Evolutionary conservation across 2,113 vertebrate genomes (phyloP).

Genomic region (Neolamprologus variostigma): DNA sequence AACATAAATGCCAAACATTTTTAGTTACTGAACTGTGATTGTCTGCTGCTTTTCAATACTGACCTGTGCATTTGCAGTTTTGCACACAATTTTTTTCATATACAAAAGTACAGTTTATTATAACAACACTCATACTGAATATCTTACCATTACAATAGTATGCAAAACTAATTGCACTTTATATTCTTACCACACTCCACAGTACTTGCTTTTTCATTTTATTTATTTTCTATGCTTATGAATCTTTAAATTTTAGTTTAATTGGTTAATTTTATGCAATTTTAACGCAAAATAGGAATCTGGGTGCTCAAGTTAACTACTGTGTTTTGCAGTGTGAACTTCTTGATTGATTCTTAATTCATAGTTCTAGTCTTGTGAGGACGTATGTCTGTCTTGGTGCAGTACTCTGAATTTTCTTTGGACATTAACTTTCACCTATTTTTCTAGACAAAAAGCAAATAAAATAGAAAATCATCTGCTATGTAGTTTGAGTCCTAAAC

Average conservation of each 20-base stretch:
- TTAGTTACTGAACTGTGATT: fast-evolving
- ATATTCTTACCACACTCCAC: not conserved
- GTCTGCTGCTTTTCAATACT: fast-evolving
- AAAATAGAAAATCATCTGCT: fast-evolving
- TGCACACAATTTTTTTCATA: not conserved
- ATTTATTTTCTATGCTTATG: not conserved
- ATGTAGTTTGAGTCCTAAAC: not conserved
- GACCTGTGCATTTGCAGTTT: not conserved
- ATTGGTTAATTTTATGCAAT: fast-evolving
- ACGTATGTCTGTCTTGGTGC: not conserved
- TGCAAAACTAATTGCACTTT: not conserved
- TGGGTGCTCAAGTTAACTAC: not conserved
- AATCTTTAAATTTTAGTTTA: not conserved
- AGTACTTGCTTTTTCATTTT: not conserved
- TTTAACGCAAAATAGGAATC: not conserved
- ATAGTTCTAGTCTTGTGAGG: not conserved
- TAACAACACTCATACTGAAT: not conserved
- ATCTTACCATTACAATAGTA: not conserved
- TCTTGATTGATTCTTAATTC: not conserved
- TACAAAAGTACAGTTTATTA: not conserved
- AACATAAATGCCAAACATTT: not conserved
- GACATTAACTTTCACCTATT: not conserved
- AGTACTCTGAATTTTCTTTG: not conserved
- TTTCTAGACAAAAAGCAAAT: not conserved
- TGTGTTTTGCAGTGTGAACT: not conserved